phyloP scores from a whole-genome alignment of 2,797 vertebrate genomes.

The Threskiornis aethiopicus region DNA sequence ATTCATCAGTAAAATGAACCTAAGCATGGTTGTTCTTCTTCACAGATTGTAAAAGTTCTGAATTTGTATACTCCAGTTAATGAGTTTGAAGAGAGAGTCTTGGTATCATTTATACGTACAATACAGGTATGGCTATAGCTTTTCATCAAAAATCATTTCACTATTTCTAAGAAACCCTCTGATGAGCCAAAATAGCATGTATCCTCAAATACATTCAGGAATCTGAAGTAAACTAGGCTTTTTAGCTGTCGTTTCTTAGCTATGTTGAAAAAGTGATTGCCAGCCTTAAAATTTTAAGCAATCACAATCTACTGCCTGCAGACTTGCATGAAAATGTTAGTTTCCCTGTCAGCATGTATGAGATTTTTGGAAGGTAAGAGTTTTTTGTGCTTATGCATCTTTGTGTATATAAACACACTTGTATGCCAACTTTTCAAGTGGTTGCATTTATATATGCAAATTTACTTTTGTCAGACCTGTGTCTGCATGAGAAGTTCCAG shows the following conservation, averaged over 20 bases:
- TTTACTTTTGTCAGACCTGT: background rate
- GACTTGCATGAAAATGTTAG: background rate
- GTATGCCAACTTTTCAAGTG: background rate
- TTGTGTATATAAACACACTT: background rate
- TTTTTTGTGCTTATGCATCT: background rate
- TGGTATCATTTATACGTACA: constrained; percentile 93
- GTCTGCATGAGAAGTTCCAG: background rate
- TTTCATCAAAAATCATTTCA: background rate
- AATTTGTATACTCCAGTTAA: constrained; percentile 98
- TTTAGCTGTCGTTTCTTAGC: background rate
- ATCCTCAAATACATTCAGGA: background rate
- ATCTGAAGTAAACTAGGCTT: background rate
- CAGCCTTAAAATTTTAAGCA: background rate
- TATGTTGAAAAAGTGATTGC: background rate
- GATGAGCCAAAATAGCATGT: background rate
- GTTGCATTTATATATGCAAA: background rate
- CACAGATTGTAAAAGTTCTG: constrained; percentile 95
- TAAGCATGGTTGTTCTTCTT: constrained; percentile 22
- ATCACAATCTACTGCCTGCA: background rate
- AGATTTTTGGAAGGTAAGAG: background rate
- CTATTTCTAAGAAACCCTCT: background rate
- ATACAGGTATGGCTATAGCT: constrained; percentile 87
- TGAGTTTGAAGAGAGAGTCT: constrained; percentile 97
- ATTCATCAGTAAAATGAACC: background rate
- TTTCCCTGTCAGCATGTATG: background rate